Evolutionary conservation across 35 echinoderm and acorn worm genomes (phyloP), one percentile per base, ranked within the genome.

Genomic region (Eucidaris tribuloides): DNA sequence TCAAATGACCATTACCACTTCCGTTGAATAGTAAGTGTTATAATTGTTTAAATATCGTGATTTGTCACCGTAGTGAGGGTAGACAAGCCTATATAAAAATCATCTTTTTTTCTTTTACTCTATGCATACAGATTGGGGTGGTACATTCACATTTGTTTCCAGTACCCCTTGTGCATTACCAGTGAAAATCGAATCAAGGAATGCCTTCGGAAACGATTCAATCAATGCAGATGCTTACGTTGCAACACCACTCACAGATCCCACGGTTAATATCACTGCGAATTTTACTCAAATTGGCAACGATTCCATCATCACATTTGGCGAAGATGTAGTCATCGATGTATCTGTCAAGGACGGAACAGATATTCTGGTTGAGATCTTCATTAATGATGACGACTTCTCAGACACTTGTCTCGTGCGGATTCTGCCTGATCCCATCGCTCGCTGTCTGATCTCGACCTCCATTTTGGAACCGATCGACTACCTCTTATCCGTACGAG

Each of bases 121-220:
- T 74, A 52, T 52, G 48, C 3, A n/a, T n/a, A n/a, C 68, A 74
- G 68, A 74, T 38, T 74, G 68, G 68, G 68, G 37, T 43, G 68
- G 35, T 7, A 41, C 68, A 18, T 41, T 74, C 7, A 38, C 22
- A 25, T 19, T 74, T 74, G 28, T 74, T 38, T 44, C 68, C 15
- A 24, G 35, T 15, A 24, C 68, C 38, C 37, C 68, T 7, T 74
- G 68, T 32, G 37, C 44, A 0, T 20, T 74, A 25, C 38, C 68
- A 25, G n/a, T 74, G 24, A 25, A 9, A 7, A 9, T 74, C 11
- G 34, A 42, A n/a, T 74, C 68, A 33, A 33, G 44, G 68, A 74
- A 74, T 74, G 68, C 68, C 15, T 74, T 74, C 44, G 68, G 68
- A 13, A 74, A 74, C 25, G 68, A 74, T n/a, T n/a, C n/a, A n/a